Base-by-base conservation (phyloP, 2,888 invertebrate species). In the Ctena decussata region DNA sequence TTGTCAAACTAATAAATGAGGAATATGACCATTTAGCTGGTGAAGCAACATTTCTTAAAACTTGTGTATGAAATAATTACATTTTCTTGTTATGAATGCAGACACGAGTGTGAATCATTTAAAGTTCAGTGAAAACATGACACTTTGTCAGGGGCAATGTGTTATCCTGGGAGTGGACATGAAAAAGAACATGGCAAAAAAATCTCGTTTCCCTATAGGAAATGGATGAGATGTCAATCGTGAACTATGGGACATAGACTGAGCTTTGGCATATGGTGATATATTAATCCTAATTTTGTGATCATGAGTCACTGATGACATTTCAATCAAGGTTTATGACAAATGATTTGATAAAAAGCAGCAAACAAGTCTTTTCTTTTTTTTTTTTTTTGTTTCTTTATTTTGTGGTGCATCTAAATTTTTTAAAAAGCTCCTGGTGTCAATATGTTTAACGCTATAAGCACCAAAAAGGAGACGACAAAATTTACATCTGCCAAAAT, bases 81-180 rank as follows among this genome's bases (percentile, higher is more conserved):
- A 46, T 76, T 81, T 71, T 65, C 81, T 60, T 81, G 85, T 85
- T 70, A 27, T 35, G 71, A 18, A 71, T 60, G 32, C 60, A 32
- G 74, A 57, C 53, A 70, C 70, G 78, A 74, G 85, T 80, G 85
- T 85, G 85, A 85, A 70, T 78, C 77, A 72, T 75, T 69, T 77
- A 44, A n/a, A n/a, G 46, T 44, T 46, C 18, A 49, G 72, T 70
- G 69, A 46, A 37, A 74, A 80, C 80, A 84, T 84, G 80, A 84
- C 84, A 84, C 80, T 73, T 65, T 69, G 77, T 77, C 80, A 84
- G 80, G 15, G 18, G 2, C 35, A 65, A 65, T 32, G 65, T 65
- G 65, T 65, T 65, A 32, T 65, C 18, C 65, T 0, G 21, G 35
- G 30, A 35, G 35, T 5, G 11, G 35, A 65, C 35, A 35, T 21